phyloP scores from a whole-genome alignment of 2,797 vertebrate species.

The Cottoperca gobio region DNA sequence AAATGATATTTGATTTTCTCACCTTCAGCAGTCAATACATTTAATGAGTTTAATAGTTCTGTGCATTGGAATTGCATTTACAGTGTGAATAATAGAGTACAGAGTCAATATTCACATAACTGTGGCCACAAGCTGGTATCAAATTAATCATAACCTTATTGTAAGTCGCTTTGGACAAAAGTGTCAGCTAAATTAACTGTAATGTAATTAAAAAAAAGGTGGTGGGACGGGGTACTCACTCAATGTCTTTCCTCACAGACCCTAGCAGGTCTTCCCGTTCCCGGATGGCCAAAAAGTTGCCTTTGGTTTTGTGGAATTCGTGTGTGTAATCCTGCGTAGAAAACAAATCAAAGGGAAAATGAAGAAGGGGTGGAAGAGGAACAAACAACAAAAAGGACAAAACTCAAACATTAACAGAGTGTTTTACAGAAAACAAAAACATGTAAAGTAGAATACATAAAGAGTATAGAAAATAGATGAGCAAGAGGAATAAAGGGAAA shows the following conservation, averaged over 20 bases:
- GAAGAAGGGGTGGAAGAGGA: neutral
- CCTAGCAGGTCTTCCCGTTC: conserved; percentile 97
- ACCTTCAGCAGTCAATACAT: neutral
- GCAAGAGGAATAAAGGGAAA: neutral
- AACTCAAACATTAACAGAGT: neutral
- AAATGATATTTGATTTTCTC: too few relatives aligned
- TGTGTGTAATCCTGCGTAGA: conserved; percentile 94
- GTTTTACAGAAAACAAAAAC: neutral
- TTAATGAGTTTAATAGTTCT: neutral
- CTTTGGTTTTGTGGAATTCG: conserved; percentile 99
- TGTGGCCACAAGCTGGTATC: neutral
- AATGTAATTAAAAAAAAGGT: neutral
- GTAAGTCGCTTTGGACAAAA: too few relatives aligned
- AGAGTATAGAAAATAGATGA: neutral
- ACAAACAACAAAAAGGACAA: neutral
- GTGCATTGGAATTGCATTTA: neutral
- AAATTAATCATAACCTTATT: too few relatives aligned
- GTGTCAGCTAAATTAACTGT: neutral
- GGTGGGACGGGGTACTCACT: conserved; percentile 87
- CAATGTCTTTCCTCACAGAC: conserved; percentile 97
- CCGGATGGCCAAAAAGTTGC: conserved; percentile 94
- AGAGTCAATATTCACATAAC: neutral
- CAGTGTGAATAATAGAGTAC: conserved; percentile 1
- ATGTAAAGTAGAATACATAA: neutral
- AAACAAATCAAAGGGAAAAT: conserved; percentile 22